phyloP scores from a whole-genome alignment of 1,140 invertebrate species.

The Trichonephila inaurata region DNA sequence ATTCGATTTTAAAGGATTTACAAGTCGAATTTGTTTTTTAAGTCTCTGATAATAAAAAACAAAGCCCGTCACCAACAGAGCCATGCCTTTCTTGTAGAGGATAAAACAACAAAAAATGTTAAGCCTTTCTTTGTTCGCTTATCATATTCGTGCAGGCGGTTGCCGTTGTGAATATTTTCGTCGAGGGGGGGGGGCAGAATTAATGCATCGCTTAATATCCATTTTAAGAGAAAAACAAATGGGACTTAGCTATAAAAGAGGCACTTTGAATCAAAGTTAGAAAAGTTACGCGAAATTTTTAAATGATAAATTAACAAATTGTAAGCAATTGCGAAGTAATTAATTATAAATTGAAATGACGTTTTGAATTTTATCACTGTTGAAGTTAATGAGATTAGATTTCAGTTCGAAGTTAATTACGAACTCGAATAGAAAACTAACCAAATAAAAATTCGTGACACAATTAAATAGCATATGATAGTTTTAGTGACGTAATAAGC shows the following conservation, averaged over 20 bases:
- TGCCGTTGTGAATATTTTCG: constrained; percentile 23
- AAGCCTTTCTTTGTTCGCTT: constrained; percentile 47
- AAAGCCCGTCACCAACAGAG: not conserved
- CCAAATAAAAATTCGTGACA: too few species aligned
- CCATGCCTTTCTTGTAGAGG: constrained; percentile 11
- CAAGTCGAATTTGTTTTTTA: constrained; percentile 39
- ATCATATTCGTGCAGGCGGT: constrained; percentile 56
- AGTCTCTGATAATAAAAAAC: constrained; percentile 26
- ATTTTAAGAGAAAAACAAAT: constrained; percentile 2
- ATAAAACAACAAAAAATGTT: constrained; percentile 20
- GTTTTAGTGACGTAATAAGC: too few species aligned
- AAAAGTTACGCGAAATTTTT: too few species aligned
- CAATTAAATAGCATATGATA: too few species aligned
- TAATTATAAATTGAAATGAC: too few species aligned
- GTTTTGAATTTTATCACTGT: too few species aligned
- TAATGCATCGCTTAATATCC: constrained; percentile 28
- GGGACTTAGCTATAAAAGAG: not conserved
- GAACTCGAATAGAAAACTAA: too few species aligned
- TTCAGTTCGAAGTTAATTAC: too few species aligned
- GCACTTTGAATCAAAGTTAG: not conserved
- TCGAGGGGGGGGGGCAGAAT: not conserved
- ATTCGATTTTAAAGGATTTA: constrained; percentile 39
- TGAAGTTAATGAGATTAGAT: too few species aligned
- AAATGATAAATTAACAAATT: too few species aligned
- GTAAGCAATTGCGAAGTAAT: too few species aligned